These are phyloP conservation scores for Colletes gigas DNA, from an alignment of 1,140 invertebrate species.

Conservation along the genomic window DNA sequence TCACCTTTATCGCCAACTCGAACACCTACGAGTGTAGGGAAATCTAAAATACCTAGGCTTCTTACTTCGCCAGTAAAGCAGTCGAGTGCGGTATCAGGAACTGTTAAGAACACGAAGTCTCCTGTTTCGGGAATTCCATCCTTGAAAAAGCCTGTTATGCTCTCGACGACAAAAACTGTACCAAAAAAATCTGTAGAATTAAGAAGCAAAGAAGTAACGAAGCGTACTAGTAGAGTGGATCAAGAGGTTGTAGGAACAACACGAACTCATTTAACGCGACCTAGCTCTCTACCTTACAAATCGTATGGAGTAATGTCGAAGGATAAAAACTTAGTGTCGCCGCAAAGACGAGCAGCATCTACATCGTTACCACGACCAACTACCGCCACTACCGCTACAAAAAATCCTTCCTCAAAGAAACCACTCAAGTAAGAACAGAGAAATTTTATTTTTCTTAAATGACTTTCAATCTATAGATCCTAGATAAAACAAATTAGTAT, in stretches of 20 bases:
- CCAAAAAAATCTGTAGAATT: slow-evolving; percentile 65
- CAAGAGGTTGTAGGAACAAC: slow-evolving; percentile 75
- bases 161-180: slow-evolving; percentile 50
- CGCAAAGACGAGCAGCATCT: slow-evolving; percentile 84
- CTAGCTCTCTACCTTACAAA: slow-evolving; percentile 85
- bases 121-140: slow-evolving; percentile 73
- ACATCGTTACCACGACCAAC: slow-evolving; percentile 82
- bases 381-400: slow-evolving; percentile 64
- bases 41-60: slow-evolving; percentile 87
- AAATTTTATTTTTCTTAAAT: slow-evolving; percentile 16
- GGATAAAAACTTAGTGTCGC: slow-evolving; percentile 79
- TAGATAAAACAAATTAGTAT: slow-evolving; percentile 19
- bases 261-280: slow-evolving; percentile 78
- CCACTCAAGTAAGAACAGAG: slow-evolving; percentile 78
- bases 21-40: slow-evolving; percentile 73
- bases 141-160: slow-evolving; percentile 70
- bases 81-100: slow-evolving; percentile 71
- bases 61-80: slow-evolving; percentile 85
- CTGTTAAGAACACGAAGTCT: slow-evolving; percentile 67
- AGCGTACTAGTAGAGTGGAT: slow-evolving; percentile 83
- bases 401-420: slow-evolving; percentile 70
- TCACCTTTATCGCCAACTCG: slow-evolving; percentile 78
- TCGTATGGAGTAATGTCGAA: slow-evolving; percentile 78
- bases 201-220: slow-evolving; percentile 69
- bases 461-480: not conserved